Conservation (phyloP, 1,140 invertebrate species). For the Piezodorus guildinii region DNA sequence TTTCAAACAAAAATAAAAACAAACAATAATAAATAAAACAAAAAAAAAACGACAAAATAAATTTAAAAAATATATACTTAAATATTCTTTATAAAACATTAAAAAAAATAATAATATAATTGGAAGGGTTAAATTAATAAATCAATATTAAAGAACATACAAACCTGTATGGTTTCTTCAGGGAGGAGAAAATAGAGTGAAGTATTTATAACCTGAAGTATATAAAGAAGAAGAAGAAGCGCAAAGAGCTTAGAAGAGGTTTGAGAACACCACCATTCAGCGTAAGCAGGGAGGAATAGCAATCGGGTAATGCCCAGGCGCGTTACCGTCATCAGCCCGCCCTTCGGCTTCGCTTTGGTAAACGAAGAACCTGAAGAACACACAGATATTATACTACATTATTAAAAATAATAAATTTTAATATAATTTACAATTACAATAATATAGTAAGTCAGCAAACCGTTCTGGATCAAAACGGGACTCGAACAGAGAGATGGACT, state of each 20-base stretch:
- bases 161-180: conserved; percentile 28
- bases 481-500: too few relatives aligned
- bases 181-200: conserved; percentile 40
- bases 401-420: too few relatives aligned
- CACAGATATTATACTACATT: too few relatives aligned
- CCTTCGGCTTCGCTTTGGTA: conserved; percentile 84
- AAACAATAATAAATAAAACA: neutral
- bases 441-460: too few relatives aligned
- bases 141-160: conserved; percentile 6
- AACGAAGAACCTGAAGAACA: conserved; percentile 79
- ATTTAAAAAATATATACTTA: neutral
- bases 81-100: neutral
- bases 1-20: too few relatives aligned
- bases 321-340: conserved; percentile 69
- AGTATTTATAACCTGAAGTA: conserved; percentile 59
- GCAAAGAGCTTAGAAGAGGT: conserved; percentile 62
- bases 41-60: neutral
- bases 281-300: conserved; percentile 67
- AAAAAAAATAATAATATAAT: neutral
- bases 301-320: conserved; percentile 65
- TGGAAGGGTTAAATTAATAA: neutral
- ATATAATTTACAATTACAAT: too few relatives aligned
- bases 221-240: conserved; percentile 62
- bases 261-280: conserved; percentile 79
- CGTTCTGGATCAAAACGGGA: too few relatives aligned